Evolutionary conservation across 2,888 invertebrate species (phyloP), one percentile per base, ranked within the genome.

Genomic region (Thereva nobilitata): DNA sequence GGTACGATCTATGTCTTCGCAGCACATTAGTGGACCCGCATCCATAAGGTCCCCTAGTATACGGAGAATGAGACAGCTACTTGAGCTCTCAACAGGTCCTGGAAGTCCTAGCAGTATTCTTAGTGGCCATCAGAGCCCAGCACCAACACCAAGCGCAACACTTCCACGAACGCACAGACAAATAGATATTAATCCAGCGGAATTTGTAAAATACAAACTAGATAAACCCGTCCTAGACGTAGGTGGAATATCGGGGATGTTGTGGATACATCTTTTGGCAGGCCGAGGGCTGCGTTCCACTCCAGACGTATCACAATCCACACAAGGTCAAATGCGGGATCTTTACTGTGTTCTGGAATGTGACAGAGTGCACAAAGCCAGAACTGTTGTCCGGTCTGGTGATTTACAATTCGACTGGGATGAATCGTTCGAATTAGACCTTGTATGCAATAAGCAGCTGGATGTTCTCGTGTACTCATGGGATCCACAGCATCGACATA

Each of bases 381-480:
- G 97, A 67, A 97, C 97, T 37, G 97, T 97, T 76, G 96, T 97
- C 40, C 87, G 97, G 66, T 96, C 95, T 1, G 96, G 96, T 3
- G 97, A 97, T 79, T 86, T 97, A 54, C 94, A 95, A 78, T 98
- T 97, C 80, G 97, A 98, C 82, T 99, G 99, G 99, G 97, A 98
- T 78, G 99, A 99, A 80, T 95, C 95, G 10, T 99, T 99, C 78
- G 98, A 99, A 79, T 84, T 99, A 75, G 98, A 99, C 78, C 84
- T 98, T 70, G 95, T 97, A 50, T 92, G 94, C 76, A 96, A 96
- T 77, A 89, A 93, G 74, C 95, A 97, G 80, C 84, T 98, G 72
- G 97, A 98, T 77, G 91, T 99, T 72, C 86, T 98, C 72, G 95
- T 99, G 59, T 99, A 99, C 82, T 97, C 96, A 5, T 99, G 99